Percentiles rank a stretch among this genome's conserved stretches.
Evolutionary conservation across 2,113 vertebrate species (phyloP).

Genomic region (Aegithalos caudatus): DNA sequence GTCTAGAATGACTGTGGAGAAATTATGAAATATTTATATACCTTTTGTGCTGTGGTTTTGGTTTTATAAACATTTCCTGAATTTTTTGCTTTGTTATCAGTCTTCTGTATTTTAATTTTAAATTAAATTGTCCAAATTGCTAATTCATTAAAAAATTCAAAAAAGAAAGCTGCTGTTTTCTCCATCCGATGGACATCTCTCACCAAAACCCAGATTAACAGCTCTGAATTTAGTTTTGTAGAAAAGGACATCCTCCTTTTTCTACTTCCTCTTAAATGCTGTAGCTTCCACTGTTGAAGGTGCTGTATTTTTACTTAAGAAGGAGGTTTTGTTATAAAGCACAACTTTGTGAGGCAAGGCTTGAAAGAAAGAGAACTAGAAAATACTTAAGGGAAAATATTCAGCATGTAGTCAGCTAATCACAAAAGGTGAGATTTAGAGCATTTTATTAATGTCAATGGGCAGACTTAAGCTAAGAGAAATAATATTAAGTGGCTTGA

Average conservation of each 20-base stretch:
- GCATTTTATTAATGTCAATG: background rate
- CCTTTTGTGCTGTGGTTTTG: rapidly evolving
- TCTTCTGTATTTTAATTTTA: background rate
- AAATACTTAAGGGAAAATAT: background rate
- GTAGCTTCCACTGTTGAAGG: background rate
- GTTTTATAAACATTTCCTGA: background rate
- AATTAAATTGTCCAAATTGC: background rate
- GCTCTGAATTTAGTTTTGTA: background rate
- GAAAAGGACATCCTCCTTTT: background rate
- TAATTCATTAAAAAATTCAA: background rate
- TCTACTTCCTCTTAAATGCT: background rate
- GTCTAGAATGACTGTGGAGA: background rate
- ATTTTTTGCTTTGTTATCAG: background rate
- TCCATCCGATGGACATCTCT: background rate
- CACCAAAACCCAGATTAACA: background rate
- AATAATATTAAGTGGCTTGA: background rate
- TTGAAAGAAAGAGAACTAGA: background rate
- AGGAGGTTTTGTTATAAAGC: background rate
- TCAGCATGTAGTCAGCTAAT: background rate
- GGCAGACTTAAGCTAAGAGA: background rate
- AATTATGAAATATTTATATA: background rate
- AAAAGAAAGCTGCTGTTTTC: background rate
- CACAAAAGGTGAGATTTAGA: background rate
- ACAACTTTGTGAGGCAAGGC: background rate
- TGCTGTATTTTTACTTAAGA: background rate